Percentiles rank a stretch among this genome's conserved stretches.
Conservation (phyloP, 1,140 invertebrate species). For the Hycleus phaleratus region DNA sequence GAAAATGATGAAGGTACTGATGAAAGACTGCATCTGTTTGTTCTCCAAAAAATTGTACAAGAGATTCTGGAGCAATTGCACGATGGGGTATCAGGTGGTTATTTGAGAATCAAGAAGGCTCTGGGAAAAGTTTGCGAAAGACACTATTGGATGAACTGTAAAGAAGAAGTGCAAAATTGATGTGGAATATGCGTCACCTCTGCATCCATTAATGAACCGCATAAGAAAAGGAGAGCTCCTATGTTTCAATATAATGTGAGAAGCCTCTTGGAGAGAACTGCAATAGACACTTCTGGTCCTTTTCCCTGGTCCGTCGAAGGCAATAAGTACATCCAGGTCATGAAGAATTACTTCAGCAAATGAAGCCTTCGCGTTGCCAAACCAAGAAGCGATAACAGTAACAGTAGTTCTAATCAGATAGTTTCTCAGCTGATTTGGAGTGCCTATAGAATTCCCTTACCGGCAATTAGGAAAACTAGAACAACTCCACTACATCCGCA, state of each 20-base stretch:
- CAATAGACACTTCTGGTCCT: constrained; percentile 17
- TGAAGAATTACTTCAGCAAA: constrained; percentile 40
- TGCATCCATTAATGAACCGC: too few relatives aligned
- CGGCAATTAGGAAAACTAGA: constrained; percentile 28
- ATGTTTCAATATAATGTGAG: not conserved
- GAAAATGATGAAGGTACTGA: too few relatives aligned
- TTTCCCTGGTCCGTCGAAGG: constrained; percentile 10
- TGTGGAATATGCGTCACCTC: too few relatives aligned
- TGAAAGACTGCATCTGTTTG: too few relatives aligned
- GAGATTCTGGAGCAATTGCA: too few relatives aligned
- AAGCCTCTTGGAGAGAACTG: constrained; percentile 19
- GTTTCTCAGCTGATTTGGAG: constrained; percentile 35
- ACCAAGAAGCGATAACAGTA: constrained; percentile 38
- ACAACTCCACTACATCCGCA: constrained; percentile 36
- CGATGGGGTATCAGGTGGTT: too few relatives aligned
- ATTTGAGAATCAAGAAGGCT: too few relatives aligned
- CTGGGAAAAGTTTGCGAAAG: too few relatives aligned
- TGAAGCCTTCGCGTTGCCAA: constrained; percentile 35
- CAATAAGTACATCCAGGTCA: constrained; percentile 38
- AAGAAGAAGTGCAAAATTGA: too few relatives aligned
- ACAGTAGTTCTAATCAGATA: constrained; percentile 35
- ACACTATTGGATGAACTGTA: too few relatives aligned
- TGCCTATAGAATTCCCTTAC: constrained; percentile 26
- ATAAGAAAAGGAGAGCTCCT: too few relatives aligned
- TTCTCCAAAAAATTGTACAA: too few relatives aligned